phyloP scores from a whole-genome alignment of 2,888 invertebrate genomes.

The Caenorhabditis sinica region DNA sequence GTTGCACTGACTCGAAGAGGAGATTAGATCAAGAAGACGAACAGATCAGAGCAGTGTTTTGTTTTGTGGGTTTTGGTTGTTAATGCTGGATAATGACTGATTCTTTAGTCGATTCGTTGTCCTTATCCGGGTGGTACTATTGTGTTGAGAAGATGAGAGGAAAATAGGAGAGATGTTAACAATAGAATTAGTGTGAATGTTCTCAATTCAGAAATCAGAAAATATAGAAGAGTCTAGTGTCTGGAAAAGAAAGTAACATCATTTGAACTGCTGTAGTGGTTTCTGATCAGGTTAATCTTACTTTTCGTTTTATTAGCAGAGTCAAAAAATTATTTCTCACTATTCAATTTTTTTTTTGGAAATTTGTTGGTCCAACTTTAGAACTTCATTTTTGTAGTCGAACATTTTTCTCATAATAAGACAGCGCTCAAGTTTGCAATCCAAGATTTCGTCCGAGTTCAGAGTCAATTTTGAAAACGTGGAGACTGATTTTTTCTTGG shows the following conservation, averaged over 20 bases:
- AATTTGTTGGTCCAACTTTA: too few relatives aligned
- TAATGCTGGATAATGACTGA: constrained; percentile 27
- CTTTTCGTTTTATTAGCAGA: not conserved
- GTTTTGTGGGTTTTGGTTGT: not conserved
- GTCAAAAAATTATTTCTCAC: not conserved
- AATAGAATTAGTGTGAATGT: too few relatives aligned
- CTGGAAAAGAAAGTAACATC: not conserved
- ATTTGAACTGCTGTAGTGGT: constrained; percentile 4
- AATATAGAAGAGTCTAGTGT: too few relatives aligned
- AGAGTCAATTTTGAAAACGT: too few relatives aligned
- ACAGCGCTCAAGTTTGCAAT: too few relatives aligned
- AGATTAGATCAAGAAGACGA: constrained; percentile 37
- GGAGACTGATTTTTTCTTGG: too few relatives aligned
- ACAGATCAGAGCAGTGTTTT: constrained; percentile 1
- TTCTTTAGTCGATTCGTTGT: not conserved
- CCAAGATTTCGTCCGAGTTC: too few relatives aligned
- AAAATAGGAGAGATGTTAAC: too few relatives aligned
- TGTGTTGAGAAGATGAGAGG: not conserved
- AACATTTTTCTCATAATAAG: too few relatives aligned
- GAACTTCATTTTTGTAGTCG: too few relatives aligned
- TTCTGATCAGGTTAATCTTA: not conserved
- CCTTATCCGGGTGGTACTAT: constrained; percentile 27
- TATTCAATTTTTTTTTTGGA: too few relatives aligned
- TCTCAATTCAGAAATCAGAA: too few relatives aligned
- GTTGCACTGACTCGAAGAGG: constrained; percentile 26